Evolutionary conservation across 53 echinoderm and acorn worm genomes (phyloP).

Genomic region (Paracentrotus lividus): DNA sequence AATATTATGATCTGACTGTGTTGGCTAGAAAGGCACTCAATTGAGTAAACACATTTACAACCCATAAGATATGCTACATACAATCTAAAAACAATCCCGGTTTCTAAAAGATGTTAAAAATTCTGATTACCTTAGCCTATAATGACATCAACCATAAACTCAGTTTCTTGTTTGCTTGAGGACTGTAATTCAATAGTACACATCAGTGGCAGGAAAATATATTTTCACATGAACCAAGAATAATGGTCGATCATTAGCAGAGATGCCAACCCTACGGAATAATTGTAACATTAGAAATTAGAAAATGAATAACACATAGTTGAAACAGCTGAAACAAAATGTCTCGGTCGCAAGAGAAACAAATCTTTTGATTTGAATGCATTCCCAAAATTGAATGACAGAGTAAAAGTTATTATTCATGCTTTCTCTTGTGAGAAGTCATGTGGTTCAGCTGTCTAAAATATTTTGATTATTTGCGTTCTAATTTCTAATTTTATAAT

Average conservation of each 20-base stretch:
- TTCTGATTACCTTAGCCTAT: background rate
- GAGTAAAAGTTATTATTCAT: too few relatives aligned
- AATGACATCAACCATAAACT: background rate
- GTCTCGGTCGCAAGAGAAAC: too few relatives aligned
- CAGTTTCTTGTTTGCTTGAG: background rate
- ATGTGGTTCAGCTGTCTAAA: too few relatives aligned
- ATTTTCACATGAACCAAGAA: background rate
- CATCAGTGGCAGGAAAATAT: background rate
- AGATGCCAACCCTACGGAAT: too few relatives aligned
- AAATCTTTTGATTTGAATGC: too few relatives aligned
- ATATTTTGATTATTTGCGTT: too few relatives aligned
- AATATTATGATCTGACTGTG: background rate
- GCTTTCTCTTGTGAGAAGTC: too few relatives aligned
- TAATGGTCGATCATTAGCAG: too few relatives aligned
- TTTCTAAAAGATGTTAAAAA: background rate
- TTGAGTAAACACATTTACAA: slow-evolving; percentile 12
- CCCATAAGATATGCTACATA: background rate
- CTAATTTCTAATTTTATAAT: too few relatives aligned
- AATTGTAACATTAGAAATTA: background rate
- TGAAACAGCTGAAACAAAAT: too few relatives aligned
- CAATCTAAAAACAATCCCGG: background rate
- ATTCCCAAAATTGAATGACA: too few relatives aligned
- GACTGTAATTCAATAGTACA: background rate
- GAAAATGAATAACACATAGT: background rate
- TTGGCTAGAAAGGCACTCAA: slow-evolving; percentile 28